Percentiles rank a stretch among this genome's conserved stretches.
Conservation (phyloP, 2,888 invertebrate genomes). For the Cynaeus angustus region DNA sequence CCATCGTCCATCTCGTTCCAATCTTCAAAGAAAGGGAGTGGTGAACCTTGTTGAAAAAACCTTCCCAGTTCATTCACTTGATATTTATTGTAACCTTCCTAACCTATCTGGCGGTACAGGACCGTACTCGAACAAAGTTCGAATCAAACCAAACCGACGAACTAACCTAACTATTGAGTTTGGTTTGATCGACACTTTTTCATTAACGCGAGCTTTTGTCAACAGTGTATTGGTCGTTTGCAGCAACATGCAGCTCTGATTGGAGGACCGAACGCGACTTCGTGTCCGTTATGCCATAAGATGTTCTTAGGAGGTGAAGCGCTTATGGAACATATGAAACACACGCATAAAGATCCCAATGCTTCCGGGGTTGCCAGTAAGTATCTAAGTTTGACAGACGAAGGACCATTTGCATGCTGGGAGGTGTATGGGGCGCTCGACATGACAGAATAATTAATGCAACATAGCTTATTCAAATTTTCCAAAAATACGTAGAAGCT, state of each 20-base stretch:
- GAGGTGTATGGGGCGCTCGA: not conserved
- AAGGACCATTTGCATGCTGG: constrained; percentile 1
- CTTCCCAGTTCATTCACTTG: constrained; percentile 68
- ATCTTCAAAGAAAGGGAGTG: constrained; percentile 43
- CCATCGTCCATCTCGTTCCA: constrained; percentile 39
- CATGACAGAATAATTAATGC: not conserved
- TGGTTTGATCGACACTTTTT: constrained; percentile 64
- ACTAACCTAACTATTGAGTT: constrained; percentile 51
- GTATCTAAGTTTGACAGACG: constrained; percentile 70
- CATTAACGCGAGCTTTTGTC: constrained; percentile 70
- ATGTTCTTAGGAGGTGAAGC: constrained; percentile 94
- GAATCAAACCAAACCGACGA: constrained; percentile 57
- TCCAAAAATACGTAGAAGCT: not conserved
- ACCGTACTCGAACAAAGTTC: constrained; percentile 52
- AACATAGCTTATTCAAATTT: too few species aligned
- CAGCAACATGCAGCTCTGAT: constrained; percentile 96
- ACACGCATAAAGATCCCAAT: constrained; percentile 94
- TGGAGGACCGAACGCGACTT: constrained; percentile 93
- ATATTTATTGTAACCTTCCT: constrained; percentile 70
- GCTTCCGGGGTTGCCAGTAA: constrained; percentile 92
- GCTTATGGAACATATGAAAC: constrained; percentile 96
- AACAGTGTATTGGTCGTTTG: constrained; percentile 95
- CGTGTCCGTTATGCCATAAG: constrained; percentile 95
- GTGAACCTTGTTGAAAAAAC: constrained; percentile 38
- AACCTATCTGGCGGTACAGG: constrained; percentile 65